Percentiles rank a stretch among this genome's conserved stretches.
Conservation (phyloP, 1,140 invertebrate genomes). For the Drosophila parabipectinata region DNA sequence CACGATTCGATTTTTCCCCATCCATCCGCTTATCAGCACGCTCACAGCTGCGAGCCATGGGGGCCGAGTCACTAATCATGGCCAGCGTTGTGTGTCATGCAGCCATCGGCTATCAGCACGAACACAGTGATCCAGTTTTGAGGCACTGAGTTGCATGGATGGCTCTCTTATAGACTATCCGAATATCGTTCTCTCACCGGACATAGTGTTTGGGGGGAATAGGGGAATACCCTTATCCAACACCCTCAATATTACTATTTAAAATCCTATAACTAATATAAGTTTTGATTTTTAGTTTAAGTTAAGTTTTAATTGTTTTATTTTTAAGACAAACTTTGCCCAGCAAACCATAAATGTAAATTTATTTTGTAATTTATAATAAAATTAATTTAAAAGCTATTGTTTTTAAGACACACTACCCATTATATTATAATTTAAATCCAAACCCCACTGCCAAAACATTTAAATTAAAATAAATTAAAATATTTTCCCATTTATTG, state of each 20-base stretch:
- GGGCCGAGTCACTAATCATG: constrained; percentile 10
- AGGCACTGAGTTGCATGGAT: constrained; percentile 6
- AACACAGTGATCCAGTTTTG: constrained; percentile 43
- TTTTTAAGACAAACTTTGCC: no score
- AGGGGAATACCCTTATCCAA: no score
- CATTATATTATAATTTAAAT: no score
- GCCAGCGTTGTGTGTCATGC: constrained; percentile 49
- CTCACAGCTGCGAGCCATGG: constrained; percentile 3
- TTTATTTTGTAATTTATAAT: no score
- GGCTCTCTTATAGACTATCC: constrained; percentile 13
- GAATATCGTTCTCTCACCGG: background rate
- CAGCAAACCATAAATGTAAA: no score
- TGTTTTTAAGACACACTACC: background rate
- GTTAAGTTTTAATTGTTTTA: no score
- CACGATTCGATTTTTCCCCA: constrained; percentile 36
- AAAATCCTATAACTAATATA: no score
- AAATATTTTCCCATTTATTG: background rate
- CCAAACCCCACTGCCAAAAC: no score
- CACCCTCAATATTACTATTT: no score
- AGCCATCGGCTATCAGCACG: constrained; percentile 35
- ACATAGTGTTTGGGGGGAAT: background rate
- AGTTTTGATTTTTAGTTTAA: no score
- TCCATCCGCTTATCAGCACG: constrained; percentile 35
- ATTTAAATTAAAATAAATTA: no score
- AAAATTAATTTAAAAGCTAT: no score